Conservation (phyloP, 1,140 invertebrate genomes). For the Medauroidea extradentata region DNA sequence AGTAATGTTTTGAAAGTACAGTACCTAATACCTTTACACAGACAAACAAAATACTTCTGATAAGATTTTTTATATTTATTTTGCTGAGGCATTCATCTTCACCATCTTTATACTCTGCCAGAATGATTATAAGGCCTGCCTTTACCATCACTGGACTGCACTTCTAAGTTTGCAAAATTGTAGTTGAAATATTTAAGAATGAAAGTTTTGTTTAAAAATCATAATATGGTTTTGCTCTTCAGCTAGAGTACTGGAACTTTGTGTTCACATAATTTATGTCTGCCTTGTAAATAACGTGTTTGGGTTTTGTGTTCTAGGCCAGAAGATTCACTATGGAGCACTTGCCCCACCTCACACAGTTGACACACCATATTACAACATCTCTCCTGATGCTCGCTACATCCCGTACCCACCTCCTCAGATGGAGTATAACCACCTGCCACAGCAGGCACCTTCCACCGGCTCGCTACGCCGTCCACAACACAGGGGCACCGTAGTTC, state of each 20-base stretch:
- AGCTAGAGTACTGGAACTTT: background rate
- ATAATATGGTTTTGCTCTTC: background rate
- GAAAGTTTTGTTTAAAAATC: background rate
- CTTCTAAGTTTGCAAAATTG: too few relatives aligned
- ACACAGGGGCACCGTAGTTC: slow-evolving; percentile 25
- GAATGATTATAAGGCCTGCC: too few relatives aligned
- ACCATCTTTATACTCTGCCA: too few relatives aligned
- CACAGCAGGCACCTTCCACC: slow-evolving; percentile 28
- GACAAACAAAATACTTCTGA: too few relatives aligned
- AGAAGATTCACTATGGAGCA: slow-evolving; percentile 11
- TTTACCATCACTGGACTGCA: too few relatives aligned
- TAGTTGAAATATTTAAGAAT: background rate
- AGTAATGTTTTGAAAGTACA: too few relatives aligned
- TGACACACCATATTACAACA: slow-evolving; percentile 33
- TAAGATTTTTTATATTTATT: too few relatives aligned
- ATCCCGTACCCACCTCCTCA: slow-evolving; percentile 40
- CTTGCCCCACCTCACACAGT: slow-evolving; percentile 23
- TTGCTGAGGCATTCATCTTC: too few relatives aligned
- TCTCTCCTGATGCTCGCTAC: slow-evolving; percentile 41
- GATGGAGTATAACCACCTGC: slow-evolving; percentile 34
- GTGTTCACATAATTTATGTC: too few relatives aligned
- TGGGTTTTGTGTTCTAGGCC: slow-evolving; percentile 16
- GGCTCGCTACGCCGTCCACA: slow-evolving; percentile 26
- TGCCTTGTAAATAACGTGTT: background rate
- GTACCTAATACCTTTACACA: too few relatives aligned